Conservation (phyloP, 2,888 invertebrate genomes). For the Homarus gammarus region DNA sequence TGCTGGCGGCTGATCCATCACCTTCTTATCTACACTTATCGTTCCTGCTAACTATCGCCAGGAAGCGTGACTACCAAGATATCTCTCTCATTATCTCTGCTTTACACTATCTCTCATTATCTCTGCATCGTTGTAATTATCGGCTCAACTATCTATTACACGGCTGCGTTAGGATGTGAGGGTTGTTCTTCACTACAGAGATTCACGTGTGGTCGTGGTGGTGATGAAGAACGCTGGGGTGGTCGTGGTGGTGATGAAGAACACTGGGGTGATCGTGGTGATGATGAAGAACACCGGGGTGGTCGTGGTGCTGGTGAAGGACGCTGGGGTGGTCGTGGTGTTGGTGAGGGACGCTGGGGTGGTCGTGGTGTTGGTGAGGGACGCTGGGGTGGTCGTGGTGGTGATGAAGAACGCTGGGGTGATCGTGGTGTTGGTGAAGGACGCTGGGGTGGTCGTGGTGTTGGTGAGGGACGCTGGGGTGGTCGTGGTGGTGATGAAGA, state of each 20-base stretch:
- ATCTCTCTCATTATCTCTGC: constrained; percentile 34
- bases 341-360: too few relatives aligned
- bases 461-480: too few relatives aligned
- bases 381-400: too few relatives aligned
- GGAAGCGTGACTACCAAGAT: constrained; percentile 46
- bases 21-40: constrained; percentile 48
- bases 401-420: too few relatives aligned
- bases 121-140: constrained; percentile 10
- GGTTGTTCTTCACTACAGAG: too few relatives aligned
- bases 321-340: too few relatives aligned
- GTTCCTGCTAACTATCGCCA: constrained; percentile 33
- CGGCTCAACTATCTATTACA: not conserved
- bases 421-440: too few relatives aligned
- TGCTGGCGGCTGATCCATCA: constrained; percentile 57
- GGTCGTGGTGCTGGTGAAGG: not conserved
- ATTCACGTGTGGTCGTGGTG: not conserved
- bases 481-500: too few relatives aligned
- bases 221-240: too few relatives aligned
- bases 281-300: not conserved
- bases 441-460: too few relatives aligned
- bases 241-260: not conserved
- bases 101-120: constrained; percentile 25
- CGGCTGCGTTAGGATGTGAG: constrained; percentile 1
- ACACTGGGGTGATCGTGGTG: not conserved
- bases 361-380: too few relatives aligned